Evolutionary conservation across 1,140 invertebrate genomes (phyloP), one percentile per base, ranked within the genome.

Genomic region (Leguminivora glycinivorella): DNA sequence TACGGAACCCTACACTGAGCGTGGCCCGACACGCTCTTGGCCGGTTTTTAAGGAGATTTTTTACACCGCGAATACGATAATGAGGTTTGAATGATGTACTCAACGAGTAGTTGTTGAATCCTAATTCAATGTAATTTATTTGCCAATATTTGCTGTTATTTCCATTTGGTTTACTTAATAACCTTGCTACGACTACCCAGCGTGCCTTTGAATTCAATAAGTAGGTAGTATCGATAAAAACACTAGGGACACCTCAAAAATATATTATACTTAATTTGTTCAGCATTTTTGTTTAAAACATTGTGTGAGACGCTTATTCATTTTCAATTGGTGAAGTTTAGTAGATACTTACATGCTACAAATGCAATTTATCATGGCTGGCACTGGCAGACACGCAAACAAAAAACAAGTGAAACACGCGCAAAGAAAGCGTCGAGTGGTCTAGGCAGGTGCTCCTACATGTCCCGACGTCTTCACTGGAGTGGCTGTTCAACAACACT

Each of bases 401-500:
- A 29, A 63, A 63, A n/a, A 63, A 4, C 25, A 63, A 63, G 9
- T n/a, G 26, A 63, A 7, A 17, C 58, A 34, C 58, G 58, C 26
- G 26, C 14, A 58, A 26, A 63, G 58, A 34, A 63, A 63, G 29
- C 25, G 58, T 63, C 29, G 7, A 63, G 58, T 63, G 26, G 58
- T 63, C 58, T 63, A 31, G 56, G 58, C 58, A 63, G 58, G 58
- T 63, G 58, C 58, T 63, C 26, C n/a, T 72, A 72, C 74, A 68
- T 68, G 47, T 71, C 60, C 77, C 72, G 73, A 84, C 83, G 80
- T 82, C 82, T 84, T 79, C 80, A 82, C 75, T 70, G 74, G 79
- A 86, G 84, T 86, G 81, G 47, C 80, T 79, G 84, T 86, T 89
- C 83, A 86, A 86, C 83, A 84, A 80, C 83, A 83, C 86, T 70